Evolutionary conservation across 2,113 vertebrate species (phyloP).

Genomic region (Oncorhynchus masou): DNA sequence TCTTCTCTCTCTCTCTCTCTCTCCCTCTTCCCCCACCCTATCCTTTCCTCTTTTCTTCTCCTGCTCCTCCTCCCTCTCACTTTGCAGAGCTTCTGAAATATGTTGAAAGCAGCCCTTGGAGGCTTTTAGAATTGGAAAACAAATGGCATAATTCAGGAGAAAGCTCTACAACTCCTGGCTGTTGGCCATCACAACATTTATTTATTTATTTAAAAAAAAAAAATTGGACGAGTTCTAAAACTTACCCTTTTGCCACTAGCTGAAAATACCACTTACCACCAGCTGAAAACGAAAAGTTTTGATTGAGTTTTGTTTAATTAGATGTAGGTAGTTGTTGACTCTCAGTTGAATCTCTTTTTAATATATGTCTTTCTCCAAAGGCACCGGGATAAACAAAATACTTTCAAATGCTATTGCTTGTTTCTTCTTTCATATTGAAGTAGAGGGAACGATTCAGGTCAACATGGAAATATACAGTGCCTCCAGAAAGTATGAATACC

Average conservation of each 20-base stretch:
- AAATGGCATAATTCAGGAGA: slow-evolving; percentile 74
- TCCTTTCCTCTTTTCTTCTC: not conserved
- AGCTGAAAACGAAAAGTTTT: slow-evolving; percentile 29
- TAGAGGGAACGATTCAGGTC: slow-evolving; percentile 26
- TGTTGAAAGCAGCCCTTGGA: slow-evolving; percentile 64
- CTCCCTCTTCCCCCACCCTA: slow-evolving; percentile 1
- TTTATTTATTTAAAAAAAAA: not conserved
- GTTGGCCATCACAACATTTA: slow-evolving; percentile 25
- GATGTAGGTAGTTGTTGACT: slow-evolving; percentile 1
- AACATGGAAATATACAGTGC: slow-evolving; percentile 14
- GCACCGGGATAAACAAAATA: slow-evolving; percentile 42
- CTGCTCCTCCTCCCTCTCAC: slow-evolving; percentile 1
- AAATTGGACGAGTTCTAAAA: slow-evolving; percentile 45
- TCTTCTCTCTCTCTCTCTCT: not conserved
- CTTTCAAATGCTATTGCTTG: slow-evolving; percentile 27
- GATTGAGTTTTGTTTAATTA: slow-evolving; percentile 45
- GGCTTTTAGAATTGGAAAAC: slow-evolving; percentile 58
- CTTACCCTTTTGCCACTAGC: slow-evolving; percentile 20
- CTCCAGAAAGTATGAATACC: no score
- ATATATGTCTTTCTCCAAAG: slow-evolving; percentile 40
- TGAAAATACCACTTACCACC: slow-evolving; percentile 9
- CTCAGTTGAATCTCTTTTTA: slow-evolving; percentile 24
- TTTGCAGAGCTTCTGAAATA: slow-evolving; percentile 56
- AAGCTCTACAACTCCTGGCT: slow-evolving; percentile 48
- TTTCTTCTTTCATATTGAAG: slow-evolving; percentile 22